Percentiles rank a stretch among this genome's conserved stretches.
phyloP scores from a whole-genome alignment of 1,140 invertebrate genomes.

The Hycleus phaleratus region DNA sequence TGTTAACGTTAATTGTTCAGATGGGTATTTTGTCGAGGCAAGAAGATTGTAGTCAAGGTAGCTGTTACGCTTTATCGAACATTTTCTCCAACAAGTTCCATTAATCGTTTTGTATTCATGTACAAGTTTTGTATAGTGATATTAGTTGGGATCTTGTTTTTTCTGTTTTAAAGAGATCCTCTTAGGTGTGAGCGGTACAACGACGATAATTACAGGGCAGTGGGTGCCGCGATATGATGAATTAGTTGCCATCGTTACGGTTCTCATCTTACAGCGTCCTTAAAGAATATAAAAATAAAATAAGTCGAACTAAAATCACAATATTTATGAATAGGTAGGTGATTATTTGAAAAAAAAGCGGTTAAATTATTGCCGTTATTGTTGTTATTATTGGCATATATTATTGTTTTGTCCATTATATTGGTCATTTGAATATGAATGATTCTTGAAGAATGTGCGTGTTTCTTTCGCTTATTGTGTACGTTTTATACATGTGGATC shows the following conservation, averaged over 20 bases:
- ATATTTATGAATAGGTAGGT: neutral
- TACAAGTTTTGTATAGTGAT: neutral
- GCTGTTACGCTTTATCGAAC: neutral
- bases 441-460: no score
- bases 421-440: no score
- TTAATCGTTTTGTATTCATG: conserved; percentile 3
- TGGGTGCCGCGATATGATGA: conserved; percentile 9
- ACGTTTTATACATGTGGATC: no score
- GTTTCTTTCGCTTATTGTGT: no score
- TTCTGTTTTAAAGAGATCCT: neutral
- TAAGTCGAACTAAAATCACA: neutral
- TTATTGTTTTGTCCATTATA: no score
- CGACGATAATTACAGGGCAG: conserved; percentile 11
- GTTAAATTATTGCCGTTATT: no score
- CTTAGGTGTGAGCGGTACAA: conserved; percentile 8
- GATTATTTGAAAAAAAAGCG: no score
- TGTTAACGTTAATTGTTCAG: no score
- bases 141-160: neutral
- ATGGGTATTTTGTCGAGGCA: neutral
- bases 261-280: conserved; percentile 1
- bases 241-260: conserved; percentile 12
- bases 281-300: neutral
- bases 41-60: conserved; percentile 8
- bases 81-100: neutral
- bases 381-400: no score